A percentile compares a stretch with the other conserved stretches of the same genome.
phyloP scores from a whole-genome alignment of 2,888 invertebrate genomes.

The Ornithoptera alexandrae region DNA sequence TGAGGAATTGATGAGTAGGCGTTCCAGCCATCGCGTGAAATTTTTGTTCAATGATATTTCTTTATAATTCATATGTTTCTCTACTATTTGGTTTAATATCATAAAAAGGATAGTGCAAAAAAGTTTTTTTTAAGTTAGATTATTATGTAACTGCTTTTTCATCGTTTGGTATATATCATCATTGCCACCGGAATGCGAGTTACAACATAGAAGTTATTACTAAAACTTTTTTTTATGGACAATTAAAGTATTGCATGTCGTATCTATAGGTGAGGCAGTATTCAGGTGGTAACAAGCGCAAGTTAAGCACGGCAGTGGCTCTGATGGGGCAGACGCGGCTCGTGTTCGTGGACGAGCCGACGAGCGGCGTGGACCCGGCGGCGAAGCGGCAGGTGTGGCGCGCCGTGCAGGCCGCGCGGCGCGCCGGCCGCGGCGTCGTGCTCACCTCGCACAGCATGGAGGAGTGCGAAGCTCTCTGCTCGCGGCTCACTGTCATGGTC shows the following conservation, averaged over 20 bases:
- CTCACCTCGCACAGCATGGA: conserved; percentile 93
- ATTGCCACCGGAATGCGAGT: too few species aligned
- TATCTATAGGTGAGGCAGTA: conserved; percentile 72
- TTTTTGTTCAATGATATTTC: too few species aligned
- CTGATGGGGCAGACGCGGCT: conserved; percentile 84
- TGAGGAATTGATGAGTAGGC: too few species aligned
- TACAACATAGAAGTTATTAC: too few species aligned
- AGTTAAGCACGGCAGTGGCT: conserved; percentile 85
- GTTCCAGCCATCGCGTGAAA: too few species aligned
- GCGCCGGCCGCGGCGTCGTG: conserved; percentile 85
- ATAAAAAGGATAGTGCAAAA: too few species aligned
- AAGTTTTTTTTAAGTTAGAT: too few species aligned
- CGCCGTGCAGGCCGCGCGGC: conserved; percentile 82
- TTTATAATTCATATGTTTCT: too few species aligned
- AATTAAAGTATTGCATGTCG: background rate
- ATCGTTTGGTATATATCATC: too few species aligned
- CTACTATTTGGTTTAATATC: too few species aligned
- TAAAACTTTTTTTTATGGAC: too few species aligned
- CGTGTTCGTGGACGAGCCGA: conserved; percentile 85
- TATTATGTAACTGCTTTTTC: too few species aligned
- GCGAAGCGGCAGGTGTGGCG: conserved; percentile 87
- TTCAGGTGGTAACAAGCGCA: conserved; percentile 87
- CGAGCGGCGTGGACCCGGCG: conserved; percentile 87
- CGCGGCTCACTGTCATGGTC: conserved; percentile 90
- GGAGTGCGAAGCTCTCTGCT: conserved; percentile 91